These are phyloP conservation scores for Globodera ellingtonae DNA, from an alignment of 1,140 invertebrate genomes.

Conservation along the genomic window DNA sequence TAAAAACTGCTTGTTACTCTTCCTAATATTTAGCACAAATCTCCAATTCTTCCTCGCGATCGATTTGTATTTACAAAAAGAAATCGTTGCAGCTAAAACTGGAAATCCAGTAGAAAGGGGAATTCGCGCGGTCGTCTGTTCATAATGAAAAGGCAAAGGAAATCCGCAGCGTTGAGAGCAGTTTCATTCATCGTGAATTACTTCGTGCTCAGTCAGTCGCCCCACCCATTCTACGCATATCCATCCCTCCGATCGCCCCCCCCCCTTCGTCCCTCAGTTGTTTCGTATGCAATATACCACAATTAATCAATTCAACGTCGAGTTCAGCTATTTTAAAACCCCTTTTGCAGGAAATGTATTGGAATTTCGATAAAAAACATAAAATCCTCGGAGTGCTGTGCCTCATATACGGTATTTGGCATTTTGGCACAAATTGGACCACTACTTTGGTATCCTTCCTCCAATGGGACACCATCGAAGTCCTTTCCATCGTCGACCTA, in stretches of 20 bases:
- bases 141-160: neutral
- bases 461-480: slow-evolving; percentile 63
- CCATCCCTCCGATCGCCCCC: neutral
- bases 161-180: neutral
- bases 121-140: neutral
- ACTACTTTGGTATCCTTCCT: slow-evolving; percentile 63
- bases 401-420: slow-evolving; percentile 63
- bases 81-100: neutral
- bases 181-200: neutral
- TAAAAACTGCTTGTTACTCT: too few species aligned
- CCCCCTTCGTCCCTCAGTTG: neutral
- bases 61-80: neutral
- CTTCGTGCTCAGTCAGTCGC: slow-evolving; percentile 8
- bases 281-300: neutral
- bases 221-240: neutral
- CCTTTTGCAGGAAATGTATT: slow-evolving; percentile 4
- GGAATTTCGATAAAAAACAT: slow-evolving; percentile 56
- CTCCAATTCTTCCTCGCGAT: neutral
- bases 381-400: slow-evolving; percentile 56
- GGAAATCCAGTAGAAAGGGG: neutral
- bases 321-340: neutral
- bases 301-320: neutral
- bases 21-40: neutral
- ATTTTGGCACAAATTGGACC: slow-evolving; percentile 65
- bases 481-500: slow-evolving; percentile 63